Evolutionary conservation across 2,797 vertebrate species (phyloP), one percentile per base, ranked within the genome.

Genomic region (Gymnothorax reevesii): DNA sequence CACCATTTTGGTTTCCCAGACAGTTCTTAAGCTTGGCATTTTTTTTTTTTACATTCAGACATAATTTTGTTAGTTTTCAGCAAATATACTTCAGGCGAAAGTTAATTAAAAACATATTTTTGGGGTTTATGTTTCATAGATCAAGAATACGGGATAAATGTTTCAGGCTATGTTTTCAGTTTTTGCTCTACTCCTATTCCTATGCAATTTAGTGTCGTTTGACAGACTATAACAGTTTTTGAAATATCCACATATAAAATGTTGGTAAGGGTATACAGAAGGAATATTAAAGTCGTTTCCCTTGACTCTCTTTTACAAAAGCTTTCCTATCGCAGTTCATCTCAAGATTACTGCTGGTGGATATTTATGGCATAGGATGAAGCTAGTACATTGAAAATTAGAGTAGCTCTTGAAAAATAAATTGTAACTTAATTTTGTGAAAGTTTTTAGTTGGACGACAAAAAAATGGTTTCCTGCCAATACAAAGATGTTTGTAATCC

Each of bases 161-260:
- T 93, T 62, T 0, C 66, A 92, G 92, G 91, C 89, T 89, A 92
- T 93, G 93, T 71, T 12, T 10, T 55, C 25, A n/a, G n/a, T 54
- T 52, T 66, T 88, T 88, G 88, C 17, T 71, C 89, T 92, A 93
- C 93, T 93, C 93, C 92, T 93, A 90, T 94, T 92, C 90, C 88
- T 93, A 92, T 92, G 91, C 92, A 91, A 92, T 93, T 93, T 93
- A 88, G 87, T 92, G 88, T 89, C 88, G 88, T 90, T 92, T 92
- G 92, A 93, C 90, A 92, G 92, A 94, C 94, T 93, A 94, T 87
- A 90, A 91, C 6, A 88, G 90, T 89, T 91, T 91, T 91, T 93
- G 88, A 87, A 90, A 89, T 66, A 73, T 69, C 66, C 89, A 88
- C 27, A 90, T 86, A 25, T 64, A 60, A 91, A 90, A 92, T 90